These are phyloP conservation scores for Oncopeltus fasciatus DNA, from an alignment of 1,140 invertebrate species.

Conservation along the genomic window DNA sequence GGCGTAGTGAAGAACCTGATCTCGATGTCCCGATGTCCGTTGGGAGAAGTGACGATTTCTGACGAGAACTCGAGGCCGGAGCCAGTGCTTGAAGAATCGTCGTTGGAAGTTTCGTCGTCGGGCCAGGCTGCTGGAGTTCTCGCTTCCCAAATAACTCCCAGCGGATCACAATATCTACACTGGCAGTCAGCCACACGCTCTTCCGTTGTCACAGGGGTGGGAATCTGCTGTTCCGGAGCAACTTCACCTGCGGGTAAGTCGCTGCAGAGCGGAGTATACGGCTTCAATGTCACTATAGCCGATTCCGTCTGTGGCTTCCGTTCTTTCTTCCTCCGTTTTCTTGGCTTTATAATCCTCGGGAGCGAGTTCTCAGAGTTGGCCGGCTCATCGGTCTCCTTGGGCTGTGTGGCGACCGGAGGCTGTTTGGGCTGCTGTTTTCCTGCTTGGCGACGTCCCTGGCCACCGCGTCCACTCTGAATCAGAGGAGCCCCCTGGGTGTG, in stretches of 20 bases:
- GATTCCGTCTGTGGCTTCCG: slow-evolving; percentile 41
- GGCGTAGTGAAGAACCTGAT: slow-evolving; percentile 52
- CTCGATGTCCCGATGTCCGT: slow-evolving; percentile 59
- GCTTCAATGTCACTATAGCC: slow-evolving; percentile 29
- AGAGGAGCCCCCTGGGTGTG: slow-evolving; percentile 63
- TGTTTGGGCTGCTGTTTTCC: slow-evolving; percentile 17
- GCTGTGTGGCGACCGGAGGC: slow-evolving; percentile 7
- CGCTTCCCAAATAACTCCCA: slow-evolving; percentile 56
- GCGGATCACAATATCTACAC: slow-evolving; percentile 63
- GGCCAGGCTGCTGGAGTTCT: slow-evolving; percentile 33
- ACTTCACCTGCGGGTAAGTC: slow-evolving; percentile 9
- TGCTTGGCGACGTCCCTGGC: slow-evolving; percentile 18
- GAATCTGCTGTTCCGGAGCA: background rate
- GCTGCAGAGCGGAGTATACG: slow-evolving; percentile 29
- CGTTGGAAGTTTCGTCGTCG: slow-evolving; percentile 30
- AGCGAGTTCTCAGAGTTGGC: slow-evolving; percentile 58
- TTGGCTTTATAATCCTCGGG: slow-evolving; percentile 73
- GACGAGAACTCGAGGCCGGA: slow-evolving; percentile 46
- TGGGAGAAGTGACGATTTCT: slow-evolving; percentile 58
- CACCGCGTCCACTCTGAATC: slow-evolving; percentile 30
- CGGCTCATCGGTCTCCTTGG: slow-evolving; percentile 50
- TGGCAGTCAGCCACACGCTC: slow-evolving; percentile 37
- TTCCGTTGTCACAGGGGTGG: background rate
- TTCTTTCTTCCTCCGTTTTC: slow-evolving; percentile 78
- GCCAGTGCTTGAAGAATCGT: slow-evolving; percentile 23